Evolutionary conservation across 2,113 vertebrate genomes (phyloP).

Genomic region (Mungos mungo): DNA sequence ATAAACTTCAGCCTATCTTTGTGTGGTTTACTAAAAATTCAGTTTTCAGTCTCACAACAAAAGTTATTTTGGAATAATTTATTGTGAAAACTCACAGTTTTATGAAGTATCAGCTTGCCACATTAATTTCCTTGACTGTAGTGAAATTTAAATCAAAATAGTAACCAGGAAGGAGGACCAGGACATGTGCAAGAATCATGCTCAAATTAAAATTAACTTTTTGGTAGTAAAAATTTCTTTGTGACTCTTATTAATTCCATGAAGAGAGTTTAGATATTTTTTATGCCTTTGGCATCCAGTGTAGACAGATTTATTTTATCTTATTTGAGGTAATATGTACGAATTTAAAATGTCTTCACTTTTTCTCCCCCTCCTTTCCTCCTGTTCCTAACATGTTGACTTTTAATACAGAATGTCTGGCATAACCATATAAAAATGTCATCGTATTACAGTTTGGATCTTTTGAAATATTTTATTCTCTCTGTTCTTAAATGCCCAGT

Average conservation of each 20-base stretch:
- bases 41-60: background rate
- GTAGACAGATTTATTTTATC: background rate
- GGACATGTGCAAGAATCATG: background rate
- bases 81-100: background rate
- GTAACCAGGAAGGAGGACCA: background rate
- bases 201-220: background rate
- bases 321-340: background rate
- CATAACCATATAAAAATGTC: background rate
- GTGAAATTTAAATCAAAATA: background rate
- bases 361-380: background rate
- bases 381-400: background rate
- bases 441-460: background rate
- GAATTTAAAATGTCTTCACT: background rate
- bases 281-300: background rate
- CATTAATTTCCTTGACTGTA: background rate
- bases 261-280: background rate
- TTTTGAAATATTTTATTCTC: background rate
- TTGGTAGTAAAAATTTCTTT: constrained; percentile 6
- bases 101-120: background rate
- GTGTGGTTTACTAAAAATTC: background rate
- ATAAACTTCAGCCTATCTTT: background rate
- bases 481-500: background rate
- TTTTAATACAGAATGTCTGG: background rate
- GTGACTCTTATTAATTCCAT: constrained; percentile 15
- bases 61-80: background rate